Percentiles rank a stretch among this genome's conserved stretches.
Conservation (phyloP, 2,113 vertebrate genomes). For the Actenoides hombroni region DNA sequence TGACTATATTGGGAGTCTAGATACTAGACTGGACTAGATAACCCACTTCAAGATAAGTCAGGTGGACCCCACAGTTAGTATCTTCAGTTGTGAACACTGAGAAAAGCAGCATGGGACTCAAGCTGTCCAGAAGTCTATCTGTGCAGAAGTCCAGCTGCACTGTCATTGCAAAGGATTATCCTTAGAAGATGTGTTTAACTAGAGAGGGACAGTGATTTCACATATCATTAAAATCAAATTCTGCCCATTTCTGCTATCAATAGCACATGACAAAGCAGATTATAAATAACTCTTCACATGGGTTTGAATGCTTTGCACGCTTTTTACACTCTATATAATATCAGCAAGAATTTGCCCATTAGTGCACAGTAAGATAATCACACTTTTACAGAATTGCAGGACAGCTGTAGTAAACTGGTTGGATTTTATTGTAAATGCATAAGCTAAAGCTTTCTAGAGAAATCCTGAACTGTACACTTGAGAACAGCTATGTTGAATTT, state of each 20-base stretch:
- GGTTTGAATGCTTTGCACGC: neutral
- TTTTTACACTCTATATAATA: neutral
- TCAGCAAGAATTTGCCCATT: neutral
- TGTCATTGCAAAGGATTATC: accelerated
- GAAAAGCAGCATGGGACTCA: neutral
- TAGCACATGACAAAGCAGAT: neutral
- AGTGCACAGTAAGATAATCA: neutral
- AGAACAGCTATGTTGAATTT: neutral
- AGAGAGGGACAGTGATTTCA: neutral
- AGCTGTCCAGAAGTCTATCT: neutral
- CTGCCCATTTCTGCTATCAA: neutral
- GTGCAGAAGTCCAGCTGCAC: neutral
- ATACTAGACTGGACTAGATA: neutral
- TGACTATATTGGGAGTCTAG: neutral
- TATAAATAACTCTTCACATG: neutral
- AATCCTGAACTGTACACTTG: neutral
- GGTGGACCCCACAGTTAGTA: neutral
- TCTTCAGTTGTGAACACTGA: neutral
- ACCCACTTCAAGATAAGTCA: neutral
- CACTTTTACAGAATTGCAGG: neutral
- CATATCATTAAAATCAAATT: neutral
- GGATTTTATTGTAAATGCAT: neutral
- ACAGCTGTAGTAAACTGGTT: neutral
- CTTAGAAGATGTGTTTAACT: neutral
- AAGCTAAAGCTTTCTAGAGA: neutral